Percentiles rank a stretch among this genome's conserved stretches.
These are phyloP conservation scores for Corella eumyota DNA, from an alignment of 23 tunicate species.

Conservation along the genomic window DNA sequence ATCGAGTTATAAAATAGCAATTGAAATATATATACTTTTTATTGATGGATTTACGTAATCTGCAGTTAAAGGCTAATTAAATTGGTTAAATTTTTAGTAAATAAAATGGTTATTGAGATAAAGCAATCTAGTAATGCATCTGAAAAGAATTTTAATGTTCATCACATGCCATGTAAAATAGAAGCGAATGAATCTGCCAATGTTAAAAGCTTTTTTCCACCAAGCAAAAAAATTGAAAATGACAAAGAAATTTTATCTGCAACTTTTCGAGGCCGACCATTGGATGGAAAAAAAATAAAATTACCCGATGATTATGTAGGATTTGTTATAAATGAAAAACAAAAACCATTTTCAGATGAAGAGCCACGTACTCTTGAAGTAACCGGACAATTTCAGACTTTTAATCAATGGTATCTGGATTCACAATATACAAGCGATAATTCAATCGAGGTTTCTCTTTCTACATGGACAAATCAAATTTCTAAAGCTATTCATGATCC, in stretches of 20 bases:
- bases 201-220: slow-evolving; percentile 45
- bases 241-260: slow-evolving; percentile 13
- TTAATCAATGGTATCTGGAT: slow-evolving; percentile 66
- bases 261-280: slow-evolving; percentile 71
- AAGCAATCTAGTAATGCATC: too few relatives aligned
- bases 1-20: too few relatives aligned
- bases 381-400: slow-evolving; percentile 39
- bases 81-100: too few relatives aligned
- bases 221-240: slow-evolving; percentile 2
- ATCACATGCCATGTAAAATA: slow-evolving; percentile 80
- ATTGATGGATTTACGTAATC: too few relatives aligned
- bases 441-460: slow-evolving; percentile 23
- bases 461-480: slow-evolving; percentile 25
- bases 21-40: too few relatives aligned
- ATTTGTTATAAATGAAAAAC: slow-evolving; percentile 29
- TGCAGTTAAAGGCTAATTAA: too few relatives aligned
- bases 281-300: slow-evolving; percentile 53
- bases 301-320: slow-evolving; percentile 58
- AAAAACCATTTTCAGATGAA: slow-evolving; percentile 59
- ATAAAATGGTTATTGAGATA: too few relatives aligned
- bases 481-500: slow-evolving; percentile 41
- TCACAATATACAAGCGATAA: slow-evolving; percentile 41
- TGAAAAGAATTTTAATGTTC: too few relatives aligned
- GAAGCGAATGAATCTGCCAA: slow-evolving; percentile 46
- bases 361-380: slow-evolving; percentile 28